Base-by-base conservation (phyloP, 2,113 vertebrate species). In the Seriola aureovittata region DNA sequence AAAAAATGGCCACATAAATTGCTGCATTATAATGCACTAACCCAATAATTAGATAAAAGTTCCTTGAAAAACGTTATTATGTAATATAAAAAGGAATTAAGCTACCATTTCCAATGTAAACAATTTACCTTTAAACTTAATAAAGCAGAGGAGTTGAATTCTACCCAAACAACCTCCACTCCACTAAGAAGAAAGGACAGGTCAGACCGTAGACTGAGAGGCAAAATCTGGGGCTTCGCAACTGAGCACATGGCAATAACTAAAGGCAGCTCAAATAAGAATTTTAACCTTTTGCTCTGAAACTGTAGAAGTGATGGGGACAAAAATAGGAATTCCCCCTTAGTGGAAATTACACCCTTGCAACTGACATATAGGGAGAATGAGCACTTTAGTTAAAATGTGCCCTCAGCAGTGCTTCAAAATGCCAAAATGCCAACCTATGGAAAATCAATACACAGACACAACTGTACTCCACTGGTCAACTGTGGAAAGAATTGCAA, bases 341-440 rank as follows among this genome's bases (percentile, higher is more conserved):
- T 5, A 25, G 55, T 58, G 55, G 55, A 58, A n/a, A 63, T 36
- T 2, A 34, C 13, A 23, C 5, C 59, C 25, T 7, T 38, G 9
- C 25, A 36, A 25, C 17, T 10, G 13, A 44, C 25, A 12, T 38
- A 55, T 9, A 46, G 14, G 25, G n/a, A 46, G 23, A 71, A 38
- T 5, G 10, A 19, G 38, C 38, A 58, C 38, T 68, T 48, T 4
- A 25, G 14, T 69, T 38, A 14, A n/a, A 29, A 34, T 23, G 42
- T 64, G 67, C 34, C 44, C 29, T 46, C n/a, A n/a, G 17, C n/a
- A n/a, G 17, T 34, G 48, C 25, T 65, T 34, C 5, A 23, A 80
- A 23, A 36, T 71, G 34, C 65, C 67, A 63, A 9, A 23, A 71
- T 70, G 38, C 36, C 69, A 48, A 50, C 46, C 46, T 36, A 70